A percentile compares a stretch with the other conserved stretches of the same genome.
These are phyloP conservation scores for Thalassoma bifasciatum DNA, from an alignment of 2,113 vertebrate genomes.

Conservation along the genomic window DNA sequence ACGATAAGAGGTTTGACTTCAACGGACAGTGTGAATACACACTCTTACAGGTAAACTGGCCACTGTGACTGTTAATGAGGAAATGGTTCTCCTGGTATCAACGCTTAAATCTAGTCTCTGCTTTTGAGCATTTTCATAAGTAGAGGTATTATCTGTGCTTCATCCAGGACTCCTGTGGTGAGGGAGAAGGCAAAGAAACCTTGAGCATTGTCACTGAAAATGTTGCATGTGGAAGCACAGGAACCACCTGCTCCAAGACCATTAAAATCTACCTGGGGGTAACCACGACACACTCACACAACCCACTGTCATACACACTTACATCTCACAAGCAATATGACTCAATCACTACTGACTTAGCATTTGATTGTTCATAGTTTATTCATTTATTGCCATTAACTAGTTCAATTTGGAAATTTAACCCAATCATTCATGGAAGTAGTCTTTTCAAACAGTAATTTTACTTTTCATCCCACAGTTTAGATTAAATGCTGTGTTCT, in stretches of 20 bases:
- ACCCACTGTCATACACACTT: too few species aligned
- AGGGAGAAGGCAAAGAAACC: slow-evolving; percentile 70
- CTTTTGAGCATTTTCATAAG: background rate
- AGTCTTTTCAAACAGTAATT: background rate
- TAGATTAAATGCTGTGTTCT: background rate
- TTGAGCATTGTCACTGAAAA: slow-evolving; percentile 94
- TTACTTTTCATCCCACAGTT: background rate
- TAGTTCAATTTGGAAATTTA: too few species aligned
- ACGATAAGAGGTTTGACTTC: slow-evolving; percentile 92
- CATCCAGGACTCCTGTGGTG: slow-evolving; percentile 87
- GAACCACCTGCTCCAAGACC: slow-evolving; percentile 93
- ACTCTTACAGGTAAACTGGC: slow-evolving; percentile 87
- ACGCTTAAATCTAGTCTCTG: too few species aligned
- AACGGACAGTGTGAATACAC: slow-evolving; percentile 93
- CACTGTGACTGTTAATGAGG: too few species aligned
- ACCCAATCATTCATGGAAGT: background rate
- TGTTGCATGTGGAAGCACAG: slow-evolving; percentile 91
- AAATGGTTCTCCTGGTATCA: background rate
- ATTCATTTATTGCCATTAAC: too few species aligned
- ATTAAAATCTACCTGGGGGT: slow-evolving; percentile 92
- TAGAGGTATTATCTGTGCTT: background rate
- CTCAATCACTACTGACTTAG: background rate
- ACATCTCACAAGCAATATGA: too few species aligned
- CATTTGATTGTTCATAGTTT: too few species aligned
- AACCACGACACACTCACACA: slow-evolving; percentile 54